A percentile compares a stretch with the other conserved stretches of the same genome.
Conservation (phyloP, 1,140 invertebrate genomes). For the Trichogramma pretiosum region DNA sequence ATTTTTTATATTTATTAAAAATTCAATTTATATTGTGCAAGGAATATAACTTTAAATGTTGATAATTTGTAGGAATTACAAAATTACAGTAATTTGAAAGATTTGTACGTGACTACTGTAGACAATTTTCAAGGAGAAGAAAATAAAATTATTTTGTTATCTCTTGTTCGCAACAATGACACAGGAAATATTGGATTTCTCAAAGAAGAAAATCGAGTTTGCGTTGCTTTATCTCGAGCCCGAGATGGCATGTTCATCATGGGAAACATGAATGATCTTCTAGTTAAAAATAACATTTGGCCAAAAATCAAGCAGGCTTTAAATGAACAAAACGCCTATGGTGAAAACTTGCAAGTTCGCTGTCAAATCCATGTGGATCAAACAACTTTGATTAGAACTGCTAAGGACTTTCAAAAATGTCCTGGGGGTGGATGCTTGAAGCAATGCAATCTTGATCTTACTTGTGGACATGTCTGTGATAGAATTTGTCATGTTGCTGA, state of each 20-base stretch:
- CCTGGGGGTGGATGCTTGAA: not conserved
- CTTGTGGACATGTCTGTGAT: conserved; percentile 1
- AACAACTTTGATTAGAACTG: not conserved
- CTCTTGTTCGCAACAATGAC: conserved; percentile 67
- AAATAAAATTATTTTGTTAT: conserved; percentile 73
- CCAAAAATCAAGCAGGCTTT: conserved; percentile 43
- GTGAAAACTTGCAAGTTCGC: conserved; percentile 19
- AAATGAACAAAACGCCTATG: conserved; percentile 38
- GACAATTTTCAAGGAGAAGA: conserved; percentile 85
- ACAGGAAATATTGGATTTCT: conserved; percentile 70
- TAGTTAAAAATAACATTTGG: conserved; percentile 46
- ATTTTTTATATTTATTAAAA: not conserved
- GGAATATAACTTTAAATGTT: too few species aligned
- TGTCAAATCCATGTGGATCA: conserved; percentile 4
- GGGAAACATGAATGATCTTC: conserved; percentile 58
- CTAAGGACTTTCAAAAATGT: conserved; percentile 1
- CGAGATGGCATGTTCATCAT: conserved; percentile 60
- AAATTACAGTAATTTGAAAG: conserved; percentile 19
- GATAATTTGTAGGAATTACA: not conserved
- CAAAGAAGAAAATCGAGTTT: conserved; percentile 61
- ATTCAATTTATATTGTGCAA: too few species aligned
- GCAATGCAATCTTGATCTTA: not conserved
- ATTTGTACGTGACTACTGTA: conserved; percentile 57
- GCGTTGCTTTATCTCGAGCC: conserved; percentile 61
- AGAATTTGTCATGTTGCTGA: conserved; percentile 2